These are phyloP conservation scores for Astreopora myriophthalma DNA, from an alignment of 64 coral and sea anemone genomes.

Conservation along the genomic window DNA sequence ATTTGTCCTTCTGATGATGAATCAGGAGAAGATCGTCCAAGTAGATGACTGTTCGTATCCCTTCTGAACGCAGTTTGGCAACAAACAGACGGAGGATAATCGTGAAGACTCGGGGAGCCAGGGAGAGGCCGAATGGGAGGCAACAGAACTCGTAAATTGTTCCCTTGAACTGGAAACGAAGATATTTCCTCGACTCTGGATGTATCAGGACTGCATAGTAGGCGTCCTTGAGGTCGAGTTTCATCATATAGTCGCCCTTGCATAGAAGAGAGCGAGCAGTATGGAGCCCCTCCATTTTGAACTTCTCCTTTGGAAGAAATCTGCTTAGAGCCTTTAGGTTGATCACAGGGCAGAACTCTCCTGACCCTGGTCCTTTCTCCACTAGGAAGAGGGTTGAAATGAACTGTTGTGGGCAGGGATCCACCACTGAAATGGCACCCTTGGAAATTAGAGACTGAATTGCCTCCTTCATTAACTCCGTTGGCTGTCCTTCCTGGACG, in stretches of 20 bases:
- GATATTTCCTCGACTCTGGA: conserved; percentile 16
- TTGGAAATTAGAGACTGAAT: conserved; percentile 43
- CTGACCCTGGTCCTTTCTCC: conserved; percentile 31
- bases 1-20: conserved; percentile 4
- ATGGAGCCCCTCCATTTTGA: conserved; percentile 48
- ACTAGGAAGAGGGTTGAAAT: conserved; percentile 61
- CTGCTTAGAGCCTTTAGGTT: conserved; percentile 49
- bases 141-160: conserved; percentile 39
- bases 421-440: conserved; percentile 31
- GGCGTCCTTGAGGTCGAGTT: conserved; percentile 57
- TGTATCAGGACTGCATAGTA: conserved; percentile 34
- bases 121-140: conserved; percentile 48
- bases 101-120: conserved; percentile 17
- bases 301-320: conserved; percentile 39
- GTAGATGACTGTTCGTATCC: conserved; percentile 59
- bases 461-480: background rate
- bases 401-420: conserved; percentile 32
- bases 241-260: conserved; percentile 22
- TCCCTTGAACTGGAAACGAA: conserved; percentile 18
- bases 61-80: conserved; percentile 1
- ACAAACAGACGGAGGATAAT: conserved; percentile 21
- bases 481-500: too few species aligned
- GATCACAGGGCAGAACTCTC: conserved; percentile 48
- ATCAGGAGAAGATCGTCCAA: conserved; percentile 53
- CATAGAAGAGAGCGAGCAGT: conserved; percentile 5